Conservation (phyloP, 2,113 vertebrate species). For the Salminus brasiliensis region DNA sequence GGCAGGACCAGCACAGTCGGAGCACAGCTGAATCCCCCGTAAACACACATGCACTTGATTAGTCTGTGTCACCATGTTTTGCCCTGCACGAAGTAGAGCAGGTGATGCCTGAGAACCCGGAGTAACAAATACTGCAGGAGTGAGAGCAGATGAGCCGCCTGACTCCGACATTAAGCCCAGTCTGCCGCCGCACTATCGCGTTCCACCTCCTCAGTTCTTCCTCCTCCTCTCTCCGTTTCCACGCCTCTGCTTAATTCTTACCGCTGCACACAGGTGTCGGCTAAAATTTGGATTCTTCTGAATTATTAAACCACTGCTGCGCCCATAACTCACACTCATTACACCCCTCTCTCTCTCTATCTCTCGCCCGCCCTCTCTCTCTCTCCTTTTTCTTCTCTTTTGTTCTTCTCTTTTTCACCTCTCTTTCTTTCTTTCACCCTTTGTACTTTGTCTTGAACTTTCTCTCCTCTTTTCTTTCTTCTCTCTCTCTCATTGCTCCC, state of each 20-base stretch:
- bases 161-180: not conserved
- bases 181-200: not conserved
- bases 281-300: conserved; percentile 41
- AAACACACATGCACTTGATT: not conserved
- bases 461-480: not conserved
- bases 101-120: not conserved
- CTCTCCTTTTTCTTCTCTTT: not conserved
- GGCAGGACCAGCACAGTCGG: conserved; percentile 10
- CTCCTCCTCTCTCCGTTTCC: not conserved
- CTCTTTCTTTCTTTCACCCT: not conserved
- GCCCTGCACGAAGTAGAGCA: not conserved
- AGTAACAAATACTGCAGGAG: not conserved
- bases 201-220: no score
- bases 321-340: conserved; percentile 31
- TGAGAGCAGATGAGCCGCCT: not conserved
- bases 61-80: not conserved
- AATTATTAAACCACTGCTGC: conserved; percentile 41
- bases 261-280: conserved; percentile 26
- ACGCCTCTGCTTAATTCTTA: conserved; percentile 9
- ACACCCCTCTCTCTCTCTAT: conserved; percentile 7
- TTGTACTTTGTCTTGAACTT: not conserved
- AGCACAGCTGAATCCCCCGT: not conserved
- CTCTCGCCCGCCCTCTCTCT: not conserved
- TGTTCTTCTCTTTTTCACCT: not conserved
- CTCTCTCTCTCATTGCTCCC: no score